Evolutionary conservation across 2,797 vertebrate genomes (phyloP).

Genomic region (Phyllotis vaccarum): DNA sequence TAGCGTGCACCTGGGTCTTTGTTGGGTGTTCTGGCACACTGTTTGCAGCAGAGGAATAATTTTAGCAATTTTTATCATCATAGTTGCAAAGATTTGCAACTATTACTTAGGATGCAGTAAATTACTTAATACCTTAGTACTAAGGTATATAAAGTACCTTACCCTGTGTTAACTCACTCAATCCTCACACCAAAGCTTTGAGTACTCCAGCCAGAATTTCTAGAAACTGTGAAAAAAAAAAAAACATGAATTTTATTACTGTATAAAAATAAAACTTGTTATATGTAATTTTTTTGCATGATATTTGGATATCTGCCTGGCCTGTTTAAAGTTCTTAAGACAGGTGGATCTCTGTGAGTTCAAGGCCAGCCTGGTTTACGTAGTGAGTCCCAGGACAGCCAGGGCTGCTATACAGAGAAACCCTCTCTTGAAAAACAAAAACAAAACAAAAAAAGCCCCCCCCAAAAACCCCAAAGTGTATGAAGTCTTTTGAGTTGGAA

Average conservation of each 20-base stretch:
- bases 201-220: conserved; percentile 38
- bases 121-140: no score
- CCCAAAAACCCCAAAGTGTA: neutral
- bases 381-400: neutral
- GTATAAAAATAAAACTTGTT: conserved; percentile 25
- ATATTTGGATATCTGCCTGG: neutral
- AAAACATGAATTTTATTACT: neutral
- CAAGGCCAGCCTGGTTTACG: neutral
- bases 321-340: neutral
- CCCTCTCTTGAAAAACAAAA: neutral
- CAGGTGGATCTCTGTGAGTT: neutral
- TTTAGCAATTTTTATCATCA: neutral
- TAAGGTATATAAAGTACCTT: neutral
- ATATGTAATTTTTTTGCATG: conserved; percentile 16
- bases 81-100: no score
- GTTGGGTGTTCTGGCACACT: neutral
- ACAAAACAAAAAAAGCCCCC: neutral
- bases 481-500: neutral
- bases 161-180: conserved; percentile 45
- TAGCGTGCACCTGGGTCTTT: neutral
- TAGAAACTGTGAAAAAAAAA: neutral
- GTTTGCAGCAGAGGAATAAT: neutral
- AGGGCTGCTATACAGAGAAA: neutral
- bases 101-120: no score
- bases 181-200: neutral